A percentile compares a stretch with the other conserved stretches of the same genome.
phyloP scores from a whole-genome alignment of 2,888 invertebrate genomes.

The Pristionchus mayeri region DNA sequence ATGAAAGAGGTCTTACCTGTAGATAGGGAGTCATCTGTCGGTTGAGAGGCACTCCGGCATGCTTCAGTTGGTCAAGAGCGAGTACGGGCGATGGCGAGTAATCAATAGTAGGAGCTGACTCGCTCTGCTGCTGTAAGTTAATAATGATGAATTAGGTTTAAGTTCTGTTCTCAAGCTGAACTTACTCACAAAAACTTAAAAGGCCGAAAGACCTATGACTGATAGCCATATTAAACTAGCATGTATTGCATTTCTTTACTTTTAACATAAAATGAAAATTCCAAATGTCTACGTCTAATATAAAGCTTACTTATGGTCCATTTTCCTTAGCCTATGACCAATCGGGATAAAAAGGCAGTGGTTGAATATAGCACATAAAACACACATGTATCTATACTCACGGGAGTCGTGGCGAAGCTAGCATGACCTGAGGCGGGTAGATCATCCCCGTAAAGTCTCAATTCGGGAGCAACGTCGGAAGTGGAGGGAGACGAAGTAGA shows the following conservation, averaged over 20 bases:
- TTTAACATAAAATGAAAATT: neutral
- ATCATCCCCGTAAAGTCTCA: constrained; percentile 39
- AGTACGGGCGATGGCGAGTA: constrained; percentile 61
- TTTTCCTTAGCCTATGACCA: no score
- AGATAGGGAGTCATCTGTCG: constrained; percentile 74
- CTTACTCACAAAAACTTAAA: no score
- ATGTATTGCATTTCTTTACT: neutral
- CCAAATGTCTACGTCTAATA: neutral
- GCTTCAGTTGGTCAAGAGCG: constrained; percentile 72
- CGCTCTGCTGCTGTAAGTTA: neutral
- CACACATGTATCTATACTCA: neutral
- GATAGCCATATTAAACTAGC: neutral
- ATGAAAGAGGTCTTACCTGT: constrained; percentile 64
- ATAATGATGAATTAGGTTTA: neutral
- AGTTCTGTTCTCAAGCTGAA: no score
- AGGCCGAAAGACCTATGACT: no score
- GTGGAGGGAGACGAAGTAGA: neutral
- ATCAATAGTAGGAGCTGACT: constrained; percentile 22
- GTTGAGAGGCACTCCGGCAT: constrained; percentile 71
- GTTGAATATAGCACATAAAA: no score
- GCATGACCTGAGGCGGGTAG: neutral
- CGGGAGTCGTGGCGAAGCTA: neutral
- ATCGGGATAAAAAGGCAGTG: no score
- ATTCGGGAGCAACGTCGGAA: constrained; percentile 40
- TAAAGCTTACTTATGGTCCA: no score